Base-by-base conservation (phyloP, 2,888 invertebrate genomes). In the Helleia helle region DNA sequence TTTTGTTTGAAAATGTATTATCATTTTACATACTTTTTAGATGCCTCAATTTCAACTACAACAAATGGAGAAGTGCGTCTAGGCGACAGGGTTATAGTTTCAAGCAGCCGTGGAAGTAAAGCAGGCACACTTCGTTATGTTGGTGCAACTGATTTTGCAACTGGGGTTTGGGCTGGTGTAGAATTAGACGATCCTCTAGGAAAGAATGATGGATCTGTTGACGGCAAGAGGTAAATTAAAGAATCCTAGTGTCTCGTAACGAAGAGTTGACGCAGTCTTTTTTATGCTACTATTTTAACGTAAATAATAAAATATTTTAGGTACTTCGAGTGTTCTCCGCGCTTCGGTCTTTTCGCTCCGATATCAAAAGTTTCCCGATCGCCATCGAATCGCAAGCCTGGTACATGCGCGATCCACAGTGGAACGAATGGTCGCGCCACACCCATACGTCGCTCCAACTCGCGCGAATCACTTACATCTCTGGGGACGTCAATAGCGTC, bases 171-270 rank as follows among this genome's bases (percentile, higher is more conserved):
- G 97, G 97, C 94, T 47, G 98, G 98, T 14, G 93, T 99, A 12
- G 97, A 98, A 71, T 86, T 99, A 53, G 97, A 97, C 66, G 96
- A 97, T 51, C 91, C 95, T 1, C 81, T 92, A 44, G 99, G 99
- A 40, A 98, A 98, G 80, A 98, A 99, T 73, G 97, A 99, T 65
- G 98, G 99, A 43, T 91, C 94, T 37, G 96, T 98, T 22, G 94
- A 91, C 51, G 97, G 95, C 41, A 92, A 91, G 75, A 93, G 95
- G 96, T 97, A 53, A 45, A 41, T 17, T 8, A 7, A 4, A 17
- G 13, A 14, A 13, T 9, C 11, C n/a, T 14, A 18, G 22, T 14
- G 36, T 24, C 30, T 4, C 7, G 3, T 18, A 9, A 18, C 9
- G 9, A 24, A 7, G 8, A 26, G 24, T 12, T 25, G n/a, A n/a